These are phyloP conservation scores for Heteromyza rotundicornis DNA, from an alignment of 2,888 invertebrate species.

Conservation along the genomic window DNA sequence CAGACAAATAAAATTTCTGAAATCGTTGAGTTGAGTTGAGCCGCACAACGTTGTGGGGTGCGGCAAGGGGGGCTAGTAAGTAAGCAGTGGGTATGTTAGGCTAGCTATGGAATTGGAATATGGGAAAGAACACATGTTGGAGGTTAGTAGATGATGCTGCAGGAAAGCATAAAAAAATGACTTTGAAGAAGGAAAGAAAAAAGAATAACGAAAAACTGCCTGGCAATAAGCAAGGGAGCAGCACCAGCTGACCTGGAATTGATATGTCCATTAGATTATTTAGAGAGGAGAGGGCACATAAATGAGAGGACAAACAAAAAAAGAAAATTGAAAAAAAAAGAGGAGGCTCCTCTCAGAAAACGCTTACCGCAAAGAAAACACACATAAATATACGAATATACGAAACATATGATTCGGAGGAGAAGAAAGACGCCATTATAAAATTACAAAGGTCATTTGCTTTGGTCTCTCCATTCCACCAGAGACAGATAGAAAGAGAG, in stretches of 20 bases:
- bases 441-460: constrained; percentile 17
- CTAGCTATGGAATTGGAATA: too few relatives aligned
- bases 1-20: constrained; percentile 7
- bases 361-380: too few relatives aligned
- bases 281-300: neutral
- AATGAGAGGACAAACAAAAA: constrained; percentile 1
- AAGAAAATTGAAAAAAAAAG: too few relatives aligned
- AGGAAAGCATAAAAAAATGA: too few relatives aligned
- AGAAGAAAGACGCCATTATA: constrained; percentile 3
- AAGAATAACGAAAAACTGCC: neutral
- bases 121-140: too few relatives aligned
- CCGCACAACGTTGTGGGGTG: too few relatives aligned
- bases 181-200: neutral
- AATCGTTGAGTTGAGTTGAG: neutral
- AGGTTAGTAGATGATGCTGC: too few relatives aligned
- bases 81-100: too few relatives aligned
- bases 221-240: constrained; percentile 7
- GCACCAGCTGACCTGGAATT: constrained; percentile 16
- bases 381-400: too few relatives aligned
- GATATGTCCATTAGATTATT: neutral
- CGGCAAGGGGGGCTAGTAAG: too few relatives aligned
- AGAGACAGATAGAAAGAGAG: neutral
- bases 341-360: too few relatives aligned
- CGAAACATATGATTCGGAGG: too few relatives aligned
- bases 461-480: neutral